These are phyloP conservation scores for Myathropa florea DNA, from an alignment of 2,888 invertebrate species.

Conservation along the genomic window DNA sequence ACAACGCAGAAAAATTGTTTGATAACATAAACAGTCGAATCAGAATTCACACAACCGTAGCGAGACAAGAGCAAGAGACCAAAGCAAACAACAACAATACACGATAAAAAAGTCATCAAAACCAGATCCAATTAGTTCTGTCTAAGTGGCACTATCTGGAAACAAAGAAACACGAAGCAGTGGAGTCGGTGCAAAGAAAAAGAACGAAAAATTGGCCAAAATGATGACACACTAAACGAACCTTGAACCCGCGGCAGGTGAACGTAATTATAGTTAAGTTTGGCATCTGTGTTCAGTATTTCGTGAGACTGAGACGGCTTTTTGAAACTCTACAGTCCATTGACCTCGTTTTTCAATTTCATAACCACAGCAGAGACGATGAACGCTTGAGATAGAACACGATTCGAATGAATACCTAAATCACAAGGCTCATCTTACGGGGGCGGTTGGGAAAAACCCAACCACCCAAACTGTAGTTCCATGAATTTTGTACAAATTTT, in stretches of 20 bases:
- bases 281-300: neutral
- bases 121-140: slow-evolving; percentile 21
- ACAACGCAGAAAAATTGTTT: neutral
- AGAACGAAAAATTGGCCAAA: neutral
- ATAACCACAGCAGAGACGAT: neutral
- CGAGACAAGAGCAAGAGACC: neutral
- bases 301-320: neutral
- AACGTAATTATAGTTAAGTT: neutral
- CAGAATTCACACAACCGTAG: slow-evolving; percentile 1
- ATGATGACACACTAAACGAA: neutral
- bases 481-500: neutral
- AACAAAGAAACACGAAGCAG: neutral
- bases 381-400: neutral
- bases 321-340: neutral
- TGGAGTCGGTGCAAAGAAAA: neutral
- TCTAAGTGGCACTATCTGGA: neutral
- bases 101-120: neutral
- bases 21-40: slow-evolving; percentile 2
- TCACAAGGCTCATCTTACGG: neutral
- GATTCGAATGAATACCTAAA: neutral
- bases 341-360: neutral
- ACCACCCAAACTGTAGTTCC: neutral
- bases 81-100: neutral
- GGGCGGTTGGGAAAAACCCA: neutral
- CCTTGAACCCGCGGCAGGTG: neutral